A percentile compares a stretch with the other conserved stretches of the same genome.
These are phyloP conservation scores for Mellilla xanthometata DNA, from an alignment of 2,888 invertebrate species.

Conservation along the genomic window DNA sequence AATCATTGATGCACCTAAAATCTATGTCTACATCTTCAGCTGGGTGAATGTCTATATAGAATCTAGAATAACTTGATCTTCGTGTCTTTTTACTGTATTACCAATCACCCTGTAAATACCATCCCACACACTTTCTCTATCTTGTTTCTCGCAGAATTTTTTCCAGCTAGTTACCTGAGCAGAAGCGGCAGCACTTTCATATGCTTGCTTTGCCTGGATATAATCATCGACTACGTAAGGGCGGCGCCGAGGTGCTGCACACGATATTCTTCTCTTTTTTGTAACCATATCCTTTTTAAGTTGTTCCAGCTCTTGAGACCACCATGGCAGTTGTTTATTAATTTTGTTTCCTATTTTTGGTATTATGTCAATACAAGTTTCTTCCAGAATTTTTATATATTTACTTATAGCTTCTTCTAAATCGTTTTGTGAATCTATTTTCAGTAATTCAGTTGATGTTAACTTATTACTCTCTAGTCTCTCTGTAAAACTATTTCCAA, in stretches of 20 bases:
- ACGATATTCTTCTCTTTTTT: background rate
- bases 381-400: too few species aligned
- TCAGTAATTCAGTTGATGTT: too few species aligned
- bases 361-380: too few species aligned
- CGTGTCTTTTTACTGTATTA: background rate
- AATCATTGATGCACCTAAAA: conserved; percentile 11
- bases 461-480: too few species aligned
- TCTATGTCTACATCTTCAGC: conserved; percentile 1
- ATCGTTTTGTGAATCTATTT: too few species aligned
- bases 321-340: too few species aligned
- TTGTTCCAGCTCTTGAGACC: background rate
- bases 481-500: too few species aligned
- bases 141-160: conserved; percentile 14
- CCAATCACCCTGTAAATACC: background rate
- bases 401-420: too few species aligned
- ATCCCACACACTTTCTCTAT: background rate
- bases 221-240: background rate
- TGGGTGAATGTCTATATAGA: conserved; percentile 12
- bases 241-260: background rate
- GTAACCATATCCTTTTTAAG: background rate
- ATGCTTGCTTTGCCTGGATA: background rate
- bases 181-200: background rate
- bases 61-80: background rate
- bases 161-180: background rate
- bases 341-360: too few species aligned